Percentiles rank a stretch among this genome's conserved stretches.
Conservation (phyloP, 2,888 invertebrate species). For the Drosophila stalkeri region DNA sequence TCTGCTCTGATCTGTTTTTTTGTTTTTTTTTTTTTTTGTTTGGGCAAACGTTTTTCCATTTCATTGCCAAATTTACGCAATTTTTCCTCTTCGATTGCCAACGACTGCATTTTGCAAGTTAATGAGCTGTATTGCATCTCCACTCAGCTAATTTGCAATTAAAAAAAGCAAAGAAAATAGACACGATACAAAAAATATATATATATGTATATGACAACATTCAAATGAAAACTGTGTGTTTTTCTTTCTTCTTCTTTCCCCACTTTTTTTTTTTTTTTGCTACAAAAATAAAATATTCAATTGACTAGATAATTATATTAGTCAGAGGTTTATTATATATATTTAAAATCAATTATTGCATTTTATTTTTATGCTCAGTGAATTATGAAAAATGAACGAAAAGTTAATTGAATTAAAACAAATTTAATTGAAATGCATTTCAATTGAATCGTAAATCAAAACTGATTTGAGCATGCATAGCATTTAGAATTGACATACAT, state of each 20-base stretch:
- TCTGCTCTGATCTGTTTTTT: background rate
- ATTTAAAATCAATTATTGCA: conserved; percentile 9
- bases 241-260: background rate
- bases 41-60: conserved; percentile 17
- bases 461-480: background rate
- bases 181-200: too few species aligned
- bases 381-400: background rate
- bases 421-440: conserved; percentile 5
- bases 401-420: background rate
- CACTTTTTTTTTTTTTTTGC: too few species aligned
- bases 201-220: background rate
- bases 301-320: conserved; percentile 6
- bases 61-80: conserved; percentile 6
- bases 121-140: conserved; percentile 6
- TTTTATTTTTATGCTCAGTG: background rate
- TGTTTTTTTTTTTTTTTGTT: background rate
- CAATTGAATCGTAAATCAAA: background rate
- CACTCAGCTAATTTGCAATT: conserved; percentile 2
- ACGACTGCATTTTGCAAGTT: conserved; percentile 1
- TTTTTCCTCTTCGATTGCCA: background rate
- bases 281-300: background rate
- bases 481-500: background rate
- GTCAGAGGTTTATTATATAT: background rate
- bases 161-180: background rate
- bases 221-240: background rate